Base-by-base conservation (phyloP, 2,113 vertebrate species). In the Castor canadensis region DNA sequence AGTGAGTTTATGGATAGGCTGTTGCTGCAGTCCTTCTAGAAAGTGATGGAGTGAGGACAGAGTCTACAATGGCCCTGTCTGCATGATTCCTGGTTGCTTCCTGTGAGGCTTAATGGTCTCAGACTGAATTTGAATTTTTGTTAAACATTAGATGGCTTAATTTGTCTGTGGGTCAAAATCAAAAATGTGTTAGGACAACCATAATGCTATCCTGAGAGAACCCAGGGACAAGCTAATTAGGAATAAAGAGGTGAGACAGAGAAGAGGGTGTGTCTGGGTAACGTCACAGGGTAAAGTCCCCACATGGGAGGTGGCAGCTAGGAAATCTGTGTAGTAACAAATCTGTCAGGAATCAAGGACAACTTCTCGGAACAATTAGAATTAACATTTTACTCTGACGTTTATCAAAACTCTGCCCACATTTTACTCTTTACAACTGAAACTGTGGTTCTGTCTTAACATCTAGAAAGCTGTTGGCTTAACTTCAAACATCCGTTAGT, bases 261-360 rank as follows among this genome's bases (percentile, higher is more conserved):
- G 97, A 94, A 96, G 95, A 67, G 26, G 49, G 97, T 95, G 97
- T 85, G 91, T 98, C 98, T 99, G 99, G 96, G 97, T 92, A 98
- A 95, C 91, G 92, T 99, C 98, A 98, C 96, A 92, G 93, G 89
- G 86, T 89, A 95, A 98, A 97, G 97, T 97, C 95, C 89, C 94
- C 66, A 62, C 98, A 98, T 97, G 93, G 94, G 97, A 97, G 87
- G 93, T 98, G 98, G 98, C 98, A 98, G 97, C 89, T 96, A 95
- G 97, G 98, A 98, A 98, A 98, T 97, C 98, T 98, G 98, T 85
- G 47, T 95, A 97, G 95, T 98, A 98, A 97, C 98, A 98, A 96
- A 96, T 95, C 94, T 98, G 98, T 98, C 98, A 98, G 87, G 96
- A 96, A 96, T 97, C 97, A 98, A 98, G 98, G 98, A 93, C 97